Conservation (phyloP, 2,888 invertebrate genomes). For the Cryptophagus acutangulus region DNA sequence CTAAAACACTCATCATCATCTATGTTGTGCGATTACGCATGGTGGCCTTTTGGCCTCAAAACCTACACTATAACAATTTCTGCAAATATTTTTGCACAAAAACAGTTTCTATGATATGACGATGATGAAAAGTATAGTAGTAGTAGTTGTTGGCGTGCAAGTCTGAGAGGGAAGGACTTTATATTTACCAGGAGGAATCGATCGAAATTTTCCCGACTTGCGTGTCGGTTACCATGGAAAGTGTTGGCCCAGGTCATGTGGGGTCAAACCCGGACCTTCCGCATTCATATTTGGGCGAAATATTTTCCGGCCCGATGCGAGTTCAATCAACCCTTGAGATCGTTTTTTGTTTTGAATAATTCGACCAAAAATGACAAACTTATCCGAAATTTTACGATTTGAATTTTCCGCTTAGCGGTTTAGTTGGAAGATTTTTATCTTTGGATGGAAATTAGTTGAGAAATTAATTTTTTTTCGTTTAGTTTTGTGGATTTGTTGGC, state of each 20-base stretch:
- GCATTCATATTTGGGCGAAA: no score
- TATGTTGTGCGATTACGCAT: slow-evolving; percentile 25
- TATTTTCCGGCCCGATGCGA: slow-evolving; percentile 28
- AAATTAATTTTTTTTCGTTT: no score
- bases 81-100: slow-evolving; percentile 1
- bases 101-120: no score
- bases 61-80: slow-evolving; percentile 28
- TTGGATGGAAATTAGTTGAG: no score
- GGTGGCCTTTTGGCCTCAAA: slow-evolving; percentile 46
- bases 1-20: slow-evolving; percentile 28
- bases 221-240: slow-evolving; percentile 52
- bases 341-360: slow-evolving; percentile 35
- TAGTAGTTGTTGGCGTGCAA: slow-evolving; percentile 17
- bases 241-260: slow-evolving; percentile 51
- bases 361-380: slow-evolving; percentile 13
- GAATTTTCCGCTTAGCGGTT: no score
- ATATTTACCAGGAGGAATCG: slow-evolving; percentile 37
- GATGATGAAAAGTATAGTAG: slow-evolving; percentile 16
- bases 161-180: slow-evolving; percentile 23
- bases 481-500: neutral
- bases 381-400: no score
- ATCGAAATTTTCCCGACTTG: slow-evolving; percentile 46
- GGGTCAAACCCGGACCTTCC: slow-evolving; percentile 51
- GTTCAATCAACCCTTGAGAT: slow-evolving; percentile 31
- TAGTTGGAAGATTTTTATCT: no score